A percentile compares a stretch with the other conserved stretches of the same genome.
These are phyloP conservation scores for Netelia melanura DNA, from an alignment of 2,888 invertebrate genomes.

Conservation along the genomic window DNA sequence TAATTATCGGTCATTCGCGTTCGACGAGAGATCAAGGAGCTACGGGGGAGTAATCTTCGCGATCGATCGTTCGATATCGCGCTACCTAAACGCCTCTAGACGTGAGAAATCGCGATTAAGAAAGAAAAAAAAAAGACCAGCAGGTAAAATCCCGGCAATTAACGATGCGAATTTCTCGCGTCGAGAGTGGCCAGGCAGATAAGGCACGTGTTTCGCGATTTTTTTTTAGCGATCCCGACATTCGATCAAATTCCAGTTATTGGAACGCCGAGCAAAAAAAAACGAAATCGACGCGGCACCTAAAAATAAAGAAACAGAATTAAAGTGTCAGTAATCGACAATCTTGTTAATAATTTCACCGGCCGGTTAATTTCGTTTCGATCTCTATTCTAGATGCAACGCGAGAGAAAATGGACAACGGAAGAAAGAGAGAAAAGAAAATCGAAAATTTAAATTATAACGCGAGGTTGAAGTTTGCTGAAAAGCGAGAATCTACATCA, in stretches of 20 bases:
- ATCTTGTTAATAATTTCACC: too few species aligned
- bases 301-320: background rate
- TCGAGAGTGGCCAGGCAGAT: constrained; percentile 22
- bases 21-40: constrained; percentile 5
- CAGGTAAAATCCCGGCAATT: constrained; percentile 48
- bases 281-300: background rate
- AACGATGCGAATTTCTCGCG: constrained; percentile 40
- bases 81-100: constrained; percentile 17
- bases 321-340: background rate
- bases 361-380: too few species aligned
- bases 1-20: constrained; percentile 11
- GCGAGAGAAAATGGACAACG: background rate
- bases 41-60: background rate
- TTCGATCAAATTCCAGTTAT: constrained; percentile 24
- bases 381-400: background rate
- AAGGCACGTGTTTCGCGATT: constrained; percentile 49
- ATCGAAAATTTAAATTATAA: background rate
- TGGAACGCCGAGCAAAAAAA: background rate
- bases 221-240: background rate
- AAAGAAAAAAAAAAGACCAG: background rate
- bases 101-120: constrained; percentile 37
- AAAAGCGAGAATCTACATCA: background rate
- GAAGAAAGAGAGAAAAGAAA: background rate
- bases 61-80: constrained; percentile 45
- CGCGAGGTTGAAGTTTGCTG: background rate